phyloP scores from a whole-genome alignment of 1,140 invertebrate genomes.

The Steinernema khuongi region DNA sequence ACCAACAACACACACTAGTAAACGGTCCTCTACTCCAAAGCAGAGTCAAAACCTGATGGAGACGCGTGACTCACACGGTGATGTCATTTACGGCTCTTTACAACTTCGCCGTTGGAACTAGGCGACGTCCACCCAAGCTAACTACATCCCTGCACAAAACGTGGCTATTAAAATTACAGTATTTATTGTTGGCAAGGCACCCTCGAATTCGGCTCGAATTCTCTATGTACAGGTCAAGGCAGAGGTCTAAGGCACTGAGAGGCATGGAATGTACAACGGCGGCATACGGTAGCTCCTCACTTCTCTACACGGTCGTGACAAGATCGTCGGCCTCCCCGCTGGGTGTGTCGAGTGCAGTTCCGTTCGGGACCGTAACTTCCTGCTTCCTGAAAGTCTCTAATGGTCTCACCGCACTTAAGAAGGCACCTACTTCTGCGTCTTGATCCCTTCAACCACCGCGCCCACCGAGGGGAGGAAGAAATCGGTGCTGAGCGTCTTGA shows the following conservation, averaged over 20 bases:
- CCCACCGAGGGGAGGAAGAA: constrained; percentile 26
- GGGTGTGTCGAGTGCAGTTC: not conserved
- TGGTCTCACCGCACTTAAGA: not conserved
- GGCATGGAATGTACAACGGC: not conserved
- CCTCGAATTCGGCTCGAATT: not conserved
- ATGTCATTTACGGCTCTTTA: no score
- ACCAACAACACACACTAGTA: no score
- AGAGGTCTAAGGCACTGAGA: not conserved
- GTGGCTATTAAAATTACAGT: no score
- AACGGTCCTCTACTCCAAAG: no score
- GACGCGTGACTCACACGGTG: no score
- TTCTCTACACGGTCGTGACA: not conserved
- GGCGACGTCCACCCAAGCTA: no score
- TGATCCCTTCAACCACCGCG: constrained; percentile 15
- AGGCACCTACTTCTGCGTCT: not conserved
- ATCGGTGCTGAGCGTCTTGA: constrained; percentile 13
- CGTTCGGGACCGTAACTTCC: not conserved
- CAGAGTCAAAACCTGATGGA: no score
- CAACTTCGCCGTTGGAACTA: no score
- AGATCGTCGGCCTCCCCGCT: not conserved
- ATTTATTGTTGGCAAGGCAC: no score
- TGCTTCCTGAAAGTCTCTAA: constrained; percentile 4
- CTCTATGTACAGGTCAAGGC: not conserved
- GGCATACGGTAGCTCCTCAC: not conserved
- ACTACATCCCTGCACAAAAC: no score